Percentiles rank a stretch among this genome's conserved stretches.
Evolutionary conservation across 2,113 vertebrate genomes (phyloP).

Genomic region (Nothocercus julius): DNA sequence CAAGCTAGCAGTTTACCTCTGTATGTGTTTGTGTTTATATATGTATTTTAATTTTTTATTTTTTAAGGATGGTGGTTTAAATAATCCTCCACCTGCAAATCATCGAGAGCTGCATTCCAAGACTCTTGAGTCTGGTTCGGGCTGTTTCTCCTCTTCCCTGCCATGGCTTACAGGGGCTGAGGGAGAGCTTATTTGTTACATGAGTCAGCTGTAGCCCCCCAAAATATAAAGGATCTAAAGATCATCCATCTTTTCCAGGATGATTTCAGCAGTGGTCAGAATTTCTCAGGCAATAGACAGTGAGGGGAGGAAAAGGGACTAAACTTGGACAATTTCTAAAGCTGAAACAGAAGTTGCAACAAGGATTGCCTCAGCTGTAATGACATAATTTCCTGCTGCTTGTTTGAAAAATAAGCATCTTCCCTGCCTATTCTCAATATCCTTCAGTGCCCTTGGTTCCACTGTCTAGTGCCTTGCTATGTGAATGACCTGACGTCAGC

Average conservation of each 20-base stretch:
- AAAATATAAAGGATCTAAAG: not conserved
- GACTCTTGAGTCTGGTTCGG: not conserved
- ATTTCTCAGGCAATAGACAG: not conserved
- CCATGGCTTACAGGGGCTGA: not conserved
- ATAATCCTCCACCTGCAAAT: not conserved
- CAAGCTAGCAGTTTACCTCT: not conserved
- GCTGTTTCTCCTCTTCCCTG: not conserved
- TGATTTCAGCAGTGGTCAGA: not conserved
- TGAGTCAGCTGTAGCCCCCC: not conserved
- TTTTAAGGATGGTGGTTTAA: not conserved
- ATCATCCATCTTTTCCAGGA: not conserved
- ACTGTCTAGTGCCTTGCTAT: not conserved
- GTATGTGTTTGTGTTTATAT: not conserved
- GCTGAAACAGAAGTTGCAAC: not conserved
- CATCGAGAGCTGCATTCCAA: not conserved
- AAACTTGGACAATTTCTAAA: not conserved
- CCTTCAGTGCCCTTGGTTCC: not conserved
- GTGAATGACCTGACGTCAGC: not conserved
- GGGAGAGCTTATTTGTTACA: not conserved
- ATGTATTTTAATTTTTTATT: not conserved
- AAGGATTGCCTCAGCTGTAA: not conserved
- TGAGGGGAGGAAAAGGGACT: not conserved
- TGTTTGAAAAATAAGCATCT: not conserved
- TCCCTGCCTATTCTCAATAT: not conserved
- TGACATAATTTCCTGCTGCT: not conserved